Base-by-base conservation (phyloP, 2,797 vertebrate species). In the Syndactyla subalaris region DNA sequence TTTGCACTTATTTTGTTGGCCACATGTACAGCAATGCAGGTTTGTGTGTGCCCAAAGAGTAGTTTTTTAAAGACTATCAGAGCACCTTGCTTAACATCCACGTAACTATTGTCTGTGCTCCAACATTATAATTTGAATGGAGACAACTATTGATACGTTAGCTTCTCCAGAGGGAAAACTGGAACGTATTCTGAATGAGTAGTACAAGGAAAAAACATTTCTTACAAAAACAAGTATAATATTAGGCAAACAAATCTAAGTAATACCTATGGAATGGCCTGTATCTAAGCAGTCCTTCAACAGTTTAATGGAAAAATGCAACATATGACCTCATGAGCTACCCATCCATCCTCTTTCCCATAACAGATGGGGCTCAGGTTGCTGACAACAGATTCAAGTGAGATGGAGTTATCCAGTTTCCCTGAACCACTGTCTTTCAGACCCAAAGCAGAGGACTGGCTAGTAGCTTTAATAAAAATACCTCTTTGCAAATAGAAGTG, bases 231-330 rank as follows among this genome's bases (percentile, higher is more conserved):
- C 0, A 4, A 20, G 2, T 45, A 23, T 32, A 54, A 66, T 30
- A 36, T 11, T 81, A 51, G 45, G 20, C 67, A 45, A 34, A n/a
- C 12, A 68, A 83, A 87, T 9, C 48, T 86, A 74, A 87, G 23
- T 36, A 65, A 59, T 91, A 83, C 21, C 19, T 9, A 9, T 26
- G 14, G 61, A 88, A 72, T 68, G 14, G 15, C 22, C 46, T 75
- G 6, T 55, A 72, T 59, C 30, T 30, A 71, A 32, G n/a, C n/a
- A 80, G 67, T 77, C 58, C 61, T 79, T 95, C 21, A 62, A 82
- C 70, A 79, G 36, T 84, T 86, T 76, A 80, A 76, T 54, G 70
- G 43, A 62, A 86, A 95, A 81, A 39, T 72, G 30, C 39, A 72
- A 51, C n/a, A 22, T 36, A 34, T 1, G 7, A 74, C 48, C 49